Evolutionary conservation across 2,797 vertebrate genomes (phyloP).

Genomic region (Halcyon chelicuti): DNA sequence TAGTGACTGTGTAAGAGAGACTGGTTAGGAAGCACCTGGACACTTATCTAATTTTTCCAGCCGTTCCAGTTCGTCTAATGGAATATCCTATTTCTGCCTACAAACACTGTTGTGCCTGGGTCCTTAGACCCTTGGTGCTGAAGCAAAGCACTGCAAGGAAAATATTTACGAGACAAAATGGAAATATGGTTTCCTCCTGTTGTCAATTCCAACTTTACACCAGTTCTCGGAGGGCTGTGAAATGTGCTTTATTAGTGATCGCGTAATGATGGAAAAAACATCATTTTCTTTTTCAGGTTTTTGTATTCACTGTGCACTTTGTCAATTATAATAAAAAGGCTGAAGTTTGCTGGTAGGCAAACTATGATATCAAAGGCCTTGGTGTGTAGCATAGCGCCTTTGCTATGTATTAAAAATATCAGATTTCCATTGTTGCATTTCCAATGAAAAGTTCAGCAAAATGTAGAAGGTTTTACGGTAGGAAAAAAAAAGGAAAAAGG

Average conservation of each 20-base stretch:
- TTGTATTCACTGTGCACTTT: background rate
- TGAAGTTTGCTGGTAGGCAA: background rate
- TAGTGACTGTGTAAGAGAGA: background rate
- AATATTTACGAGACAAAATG: constrained; percentile 8
- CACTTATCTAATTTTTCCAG: constrained; percentile 44
- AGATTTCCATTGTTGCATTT: background rate
- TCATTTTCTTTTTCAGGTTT: background rate
- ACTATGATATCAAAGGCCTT: background rate
- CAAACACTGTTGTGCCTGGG: background rate
- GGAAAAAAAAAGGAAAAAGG: background rate
- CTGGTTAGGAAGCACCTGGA: constrained; percentile 33
- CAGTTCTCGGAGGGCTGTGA: background rate
- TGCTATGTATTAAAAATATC: background rate
- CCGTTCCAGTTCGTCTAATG: background rate
- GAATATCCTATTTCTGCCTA: constrained; percentile 19
- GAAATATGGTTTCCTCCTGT: constrained; percentile 21
- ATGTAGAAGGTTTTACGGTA: background rate
- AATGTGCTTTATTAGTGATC: background rate
- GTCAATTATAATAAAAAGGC: background rate
- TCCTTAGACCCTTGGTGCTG: background rate
- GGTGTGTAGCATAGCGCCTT: background rate
- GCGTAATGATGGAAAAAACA: background rate
- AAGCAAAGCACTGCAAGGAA: constrained; percentile 2
- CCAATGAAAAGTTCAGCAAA: background rate
- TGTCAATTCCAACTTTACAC: background rate